These are phyloP conservation scores for Ictalurus furcatus DNA, from an alignment of 2,113 vertebrate genomes.

Conservation along the genomic window DNA sequence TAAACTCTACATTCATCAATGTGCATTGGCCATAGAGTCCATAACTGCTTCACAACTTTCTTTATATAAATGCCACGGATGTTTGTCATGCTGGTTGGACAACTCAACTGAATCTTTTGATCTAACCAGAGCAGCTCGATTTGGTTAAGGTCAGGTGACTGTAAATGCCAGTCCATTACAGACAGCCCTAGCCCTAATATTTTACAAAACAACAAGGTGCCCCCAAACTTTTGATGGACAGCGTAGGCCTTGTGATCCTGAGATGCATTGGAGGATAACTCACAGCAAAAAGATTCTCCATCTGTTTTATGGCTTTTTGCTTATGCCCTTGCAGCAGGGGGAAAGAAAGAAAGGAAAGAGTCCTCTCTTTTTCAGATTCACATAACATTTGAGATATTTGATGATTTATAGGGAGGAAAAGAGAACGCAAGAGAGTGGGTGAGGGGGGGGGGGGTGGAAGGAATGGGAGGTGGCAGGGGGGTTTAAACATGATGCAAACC, in stretches of 20 bases:
- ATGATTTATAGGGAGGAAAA: conserved; percentile 81
- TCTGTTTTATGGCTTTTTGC: conserved; percentile 67
- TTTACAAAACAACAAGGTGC: background rate
- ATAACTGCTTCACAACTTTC: background rate
- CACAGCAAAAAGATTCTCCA: conserved; percentile 65
- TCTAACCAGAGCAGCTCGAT: background rate
- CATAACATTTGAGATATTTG: conserved; percentile 78
- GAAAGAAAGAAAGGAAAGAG: conserved; percentile 59
- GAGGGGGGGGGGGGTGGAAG: conserved; percentile 27
- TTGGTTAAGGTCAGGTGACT: background rate
- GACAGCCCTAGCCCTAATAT: background rate
- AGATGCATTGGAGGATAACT: conserved; percentile 21
- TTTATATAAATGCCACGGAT: background rate
- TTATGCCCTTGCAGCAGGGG: conserved; percentile 63
- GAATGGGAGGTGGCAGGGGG: conserved; percentile 78
- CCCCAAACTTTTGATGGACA: background rate
- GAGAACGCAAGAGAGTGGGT: conserved; percentile 60
- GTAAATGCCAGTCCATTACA: background rate
- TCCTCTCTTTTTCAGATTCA: conserved; percentile 62
- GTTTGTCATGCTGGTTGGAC: background rate
- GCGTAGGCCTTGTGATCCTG: background rate
- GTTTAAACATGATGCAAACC: conserved; percentile 98
- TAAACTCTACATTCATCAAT: background rate
- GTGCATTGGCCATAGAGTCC: background rate
- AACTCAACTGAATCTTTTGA: background rate